Conservation (phyloP, 2,797 vertebrate genomes). For the Clarias pachynema region DNA sequence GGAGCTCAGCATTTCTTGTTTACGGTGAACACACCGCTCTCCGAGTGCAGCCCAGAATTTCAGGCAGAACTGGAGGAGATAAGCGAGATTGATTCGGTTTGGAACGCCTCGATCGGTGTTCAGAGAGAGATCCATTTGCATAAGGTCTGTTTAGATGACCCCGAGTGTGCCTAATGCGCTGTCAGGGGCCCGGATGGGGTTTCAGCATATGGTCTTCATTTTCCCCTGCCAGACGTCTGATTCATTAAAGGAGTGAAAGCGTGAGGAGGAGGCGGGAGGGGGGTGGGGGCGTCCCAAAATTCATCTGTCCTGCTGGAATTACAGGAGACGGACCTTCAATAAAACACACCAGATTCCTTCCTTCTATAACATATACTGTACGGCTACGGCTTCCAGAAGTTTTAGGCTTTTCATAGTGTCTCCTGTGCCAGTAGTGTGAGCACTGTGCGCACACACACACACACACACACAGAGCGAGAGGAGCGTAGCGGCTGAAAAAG, state of each 20-base stretch:
- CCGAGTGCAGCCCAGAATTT: conserved; percentile 44
- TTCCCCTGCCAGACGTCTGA: background rate
- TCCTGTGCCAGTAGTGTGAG: background rate
- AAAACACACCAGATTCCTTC: too few species aligned
- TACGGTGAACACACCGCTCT: background rate
- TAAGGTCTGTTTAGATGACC: conserved; percentile 66
- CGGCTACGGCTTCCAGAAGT: background rate
- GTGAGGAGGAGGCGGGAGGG: background rate
- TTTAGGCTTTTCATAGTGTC: background rate
- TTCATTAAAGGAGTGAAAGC: background rate
- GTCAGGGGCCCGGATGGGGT: conserved; percentile 14
- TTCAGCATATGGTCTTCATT: conserved; percentile 10
- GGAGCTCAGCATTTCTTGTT: conserved; percentile 22
- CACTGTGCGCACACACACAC: conserved; percentile 14
- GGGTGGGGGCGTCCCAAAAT: background rate
- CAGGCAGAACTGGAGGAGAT: conserved; percentile 42
- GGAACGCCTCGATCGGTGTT: conserved; percentile 36
- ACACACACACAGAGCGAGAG: background rate
- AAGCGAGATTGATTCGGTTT: conserved; percentile 57
- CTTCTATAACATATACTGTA: background rate
- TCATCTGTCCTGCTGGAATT: background rate
- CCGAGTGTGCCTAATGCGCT: conserved; percentile 41
- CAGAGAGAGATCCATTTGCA: conserved; percentile 57
- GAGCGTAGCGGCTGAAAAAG: background rate
- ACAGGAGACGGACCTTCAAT: background rate